phyloP scores from a whole-genome alignment of 2,888 invertebrate genomes.

The Ornithoptera alexandrae region DNA sequence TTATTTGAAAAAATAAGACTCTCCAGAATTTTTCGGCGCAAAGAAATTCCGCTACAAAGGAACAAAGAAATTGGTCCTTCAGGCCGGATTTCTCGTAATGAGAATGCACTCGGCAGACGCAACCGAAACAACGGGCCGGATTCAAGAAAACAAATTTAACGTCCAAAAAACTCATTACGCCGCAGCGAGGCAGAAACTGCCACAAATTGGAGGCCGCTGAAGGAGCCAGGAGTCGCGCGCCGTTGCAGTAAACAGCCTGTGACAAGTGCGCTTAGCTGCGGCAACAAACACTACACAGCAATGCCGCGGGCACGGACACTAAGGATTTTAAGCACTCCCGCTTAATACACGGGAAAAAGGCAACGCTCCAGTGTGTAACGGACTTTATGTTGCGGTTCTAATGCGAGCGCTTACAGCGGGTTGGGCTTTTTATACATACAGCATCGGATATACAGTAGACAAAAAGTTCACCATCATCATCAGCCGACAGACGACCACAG shows the following conservation, averaged over 20 bases:
- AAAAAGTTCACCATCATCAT: no score
- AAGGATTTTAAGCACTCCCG: slow-evolving; percentile 14
- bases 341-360: slow-evolving; percentile 6
- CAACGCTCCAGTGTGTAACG: not conserved
- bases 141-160: slow-evolving; percentile 39
- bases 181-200: slow-evolving; percentile 39
- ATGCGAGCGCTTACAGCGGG: not conserved
- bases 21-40: no score
- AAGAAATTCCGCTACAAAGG: no score
- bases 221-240: slow-evolving; percentile 35
- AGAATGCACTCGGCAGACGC: slow-evolving; percentile 30
- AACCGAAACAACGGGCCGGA: slow-evolving; percentile 31
- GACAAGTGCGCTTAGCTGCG: slow-evolving; percentile 40
- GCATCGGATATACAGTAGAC: no score
- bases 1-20: no score
- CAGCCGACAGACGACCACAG: no score
- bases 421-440: not conserved
- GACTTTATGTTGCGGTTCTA: not conserved
- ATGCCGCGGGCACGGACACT: slow-evolving; percentile 3
- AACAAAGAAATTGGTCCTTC: slow-evolving; percentile 24
- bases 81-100: slow-evolving; percentile 25
- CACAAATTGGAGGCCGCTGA: slow-evolving; percentile 41
- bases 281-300: not conserved
- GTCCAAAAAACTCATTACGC: slow-evolving; percentile 47
- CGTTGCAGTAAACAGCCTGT: slow-evolving; percentile 41